phyloP scores from a whole-genome alignment of 2,888 invertebrate genomes.

The Troides oblongomaculatus region DNA sequence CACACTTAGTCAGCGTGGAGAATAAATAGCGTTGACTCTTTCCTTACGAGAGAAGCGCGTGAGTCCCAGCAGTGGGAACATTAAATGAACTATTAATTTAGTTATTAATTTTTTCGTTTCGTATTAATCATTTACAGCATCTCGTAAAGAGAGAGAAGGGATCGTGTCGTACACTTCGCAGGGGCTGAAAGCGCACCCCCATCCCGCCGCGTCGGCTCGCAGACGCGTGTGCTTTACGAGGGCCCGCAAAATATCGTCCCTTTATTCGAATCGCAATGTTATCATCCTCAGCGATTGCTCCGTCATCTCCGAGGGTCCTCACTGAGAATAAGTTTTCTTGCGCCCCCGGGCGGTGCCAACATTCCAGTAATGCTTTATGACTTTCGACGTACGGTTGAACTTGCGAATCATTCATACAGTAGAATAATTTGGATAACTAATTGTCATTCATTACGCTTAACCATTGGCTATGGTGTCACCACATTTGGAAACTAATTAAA shows the following conservation, averaged over 20 bases:
- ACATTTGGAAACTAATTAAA: slow-evolving; percentile 1
- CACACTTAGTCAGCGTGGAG: too few relatives aligned
- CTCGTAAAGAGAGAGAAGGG: background rate
- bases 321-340: slow-evolving; percentile 41
- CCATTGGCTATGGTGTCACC: background rate
- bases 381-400: too few relatives aligned
- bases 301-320: slow-evolving; percentile 40
- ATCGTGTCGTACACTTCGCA: slow-evolving; percentile 35
- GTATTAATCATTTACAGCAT: background rate
- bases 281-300: slow-evolving; percentile 48
- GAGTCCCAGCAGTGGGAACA: too few relatives aligned
- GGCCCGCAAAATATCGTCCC: slow-evolving; percentile 52
- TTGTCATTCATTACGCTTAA: too few relatives aligned
- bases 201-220: slow-evolving; percentile 52
- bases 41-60: too few relatives aligned
- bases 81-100: background rate
- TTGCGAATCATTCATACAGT: too few relatives aligned
- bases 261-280: slow-evolving; percentile 64
- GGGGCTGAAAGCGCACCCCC: slow-evolving; percentile 27
- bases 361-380: slow-evolving; percentile 31
- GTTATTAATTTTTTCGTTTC: background rate
- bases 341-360: slow-evolving; percentile 37
- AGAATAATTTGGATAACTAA: too few relatives aligned
- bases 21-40: too few relatives aligned
- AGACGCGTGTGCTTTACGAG: slow-evolving; percentile 64